phyloP scores from a whole-genome alignment of 64 coral and sea anemone species.

The Montipora cactus region DNA sequence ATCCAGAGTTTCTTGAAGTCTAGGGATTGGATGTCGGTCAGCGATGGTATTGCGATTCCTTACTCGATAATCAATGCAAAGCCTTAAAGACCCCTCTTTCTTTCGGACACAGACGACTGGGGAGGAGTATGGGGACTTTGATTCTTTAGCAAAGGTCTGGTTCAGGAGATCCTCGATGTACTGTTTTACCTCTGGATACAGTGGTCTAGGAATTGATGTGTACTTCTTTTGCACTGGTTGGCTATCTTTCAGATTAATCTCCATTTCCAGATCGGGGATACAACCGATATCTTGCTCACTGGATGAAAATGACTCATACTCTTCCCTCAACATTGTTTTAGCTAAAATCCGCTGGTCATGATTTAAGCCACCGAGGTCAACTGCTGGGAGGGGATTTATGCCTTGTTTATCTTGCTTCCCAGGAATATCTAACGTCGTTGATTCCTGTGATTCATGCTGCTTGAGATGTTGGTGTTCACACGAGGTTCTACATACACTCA shows the following conservation, averaged over 20 bases:
- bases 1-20: slow-evolving; percentile 48
- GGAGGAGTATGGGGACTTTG: slow-evolving; percentile 44
- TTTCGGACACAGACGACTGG: too few relatives aligned
- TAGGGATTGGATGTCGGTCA: slow-evolving; percentile 40
- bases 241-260: slow-evolving; percentile 14
- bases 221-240: slow-evolving; percentile 60
- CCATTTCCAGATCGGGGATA: slow-evolving; percentile 38
- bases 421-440: too few relatives aligned
- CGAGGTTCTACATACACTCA: neutral
- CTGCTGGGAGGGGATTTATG: too few relatives aligned
- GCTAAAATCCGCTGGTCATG: too few relatives aligned
- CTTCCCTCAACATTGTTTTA: too few relatives aligned
- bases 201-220: slow-evolving; percentile 24
- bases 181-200: slow-evolving; percentile 43
- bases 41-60: slow-evolving; percentile 16
- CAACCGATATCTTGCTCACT: slow-evolving; percentile 30
- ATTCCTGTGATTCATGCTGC: neutral
- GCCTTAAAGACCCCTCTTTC: neutral
- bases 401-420: too few relatives aligned
- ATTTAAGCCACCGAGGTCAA: too few relatives aligned
- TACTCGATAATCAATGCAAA: slow-evolving; percentile 58
- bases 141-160: neutral
- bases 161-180: slow-evolving; percentile 42
- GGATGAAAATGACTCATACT: neutral
- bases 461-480: neutral